A percentile compares a stretch with the other conserved stretches of the same genome.
Conservation (phyloP, 2,888 invertebrate genomes). For the Scaptomyza reducta region DNA sequence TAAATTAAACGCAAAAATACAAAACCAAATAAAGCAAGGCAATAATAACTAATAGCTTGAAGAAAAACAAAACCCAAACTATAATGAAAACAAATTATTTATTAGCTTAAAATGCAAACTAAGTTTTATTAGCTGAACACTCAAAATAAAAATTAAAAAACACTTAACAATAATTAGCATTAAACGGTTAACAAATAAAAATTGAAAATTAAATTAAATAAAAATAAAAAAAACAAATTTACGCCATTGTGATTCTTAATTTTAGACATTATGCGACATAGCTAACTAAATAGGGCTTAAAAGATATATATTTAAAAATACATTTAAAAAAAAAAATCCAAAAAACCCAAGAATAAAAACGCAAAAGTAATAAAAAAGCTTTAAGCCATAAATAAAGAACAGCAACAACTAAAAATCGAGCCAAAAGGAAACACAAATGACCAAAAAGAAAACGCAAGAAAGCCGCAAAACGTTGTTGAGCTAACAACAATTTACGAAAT, state of each 20-base stretch:
- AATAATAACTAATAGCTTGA: constrained; percentile 62
- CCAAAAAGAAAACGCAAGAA: constrained; percentile 38
- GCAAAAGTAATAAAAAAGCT: constrained; percentile 38
- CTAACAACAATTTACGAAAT: constrained; percentile 18
- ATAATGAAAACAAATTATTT: constrained; percentile 27
- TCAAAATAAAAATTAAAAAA: constrained; percentile 37
- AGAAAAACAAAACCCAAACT: constrained; percentile 17
- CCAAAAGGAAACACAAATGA: constrained; percentile 43
- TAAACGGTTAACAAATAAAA: constrained; percentile 57
- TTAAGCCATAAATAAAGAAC: constrained; percentile 27
- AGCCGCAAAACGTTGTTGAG: constrained; percentile 28
- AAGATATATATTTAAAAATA: constrained; percentile 3
- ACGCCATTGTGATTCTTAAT: constrained; percentile 84
- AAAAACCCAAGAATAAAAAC: constrained; percentile 17
- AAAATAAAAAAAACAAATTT: constrained; percentile 36
- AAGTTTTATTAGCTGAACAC: constrained; percentile 36
- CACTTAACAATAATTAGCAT: constrained; percentile 73
- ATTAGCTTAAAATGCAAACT: constrained; percentile 26
- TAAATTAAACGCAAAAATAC: constrained; percentile 35
- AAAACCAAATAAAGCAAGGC: constrained; percentile 59
- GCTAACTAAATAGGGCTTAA: constrained; percentile 30
- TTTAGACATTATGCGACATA: constrained; percentile 69
- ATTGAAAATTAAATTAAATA: constrained; percentile 12
- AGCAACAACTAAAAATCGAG: constrained; percentile 41
- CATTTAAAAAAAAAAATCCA: constrained; percentile 12